Percentiles rank a stretch among this genome's conserved stretches.
Evolutionary conservation across 2,888 invertebrate genomes (phyloP).

Genomic region (Horisme vitalbata): DNA sequence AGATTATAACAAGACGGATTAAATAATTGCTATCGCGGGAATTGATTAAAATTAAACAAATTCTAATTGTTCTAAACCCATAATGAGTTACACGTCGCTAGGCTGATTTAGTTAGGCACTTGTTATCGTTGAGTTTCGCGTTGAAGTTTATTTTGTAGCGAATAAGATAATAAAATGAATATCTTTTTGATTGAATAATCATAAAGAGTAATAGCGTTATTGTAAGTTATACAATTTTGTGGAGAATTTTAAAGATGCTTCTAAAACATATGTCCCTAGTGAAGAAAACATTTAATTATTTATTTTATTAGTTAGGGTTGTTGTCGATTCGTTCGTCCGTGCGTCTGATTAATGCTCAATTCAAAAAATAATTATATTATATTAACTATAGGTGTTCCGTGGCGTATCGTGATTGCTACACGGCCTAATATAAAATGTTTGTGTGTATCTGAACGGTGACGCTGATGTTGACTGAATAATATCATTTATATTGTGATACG

Average conservation of each 20-base stretch:
- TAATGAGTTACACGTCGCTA: constrained; percentile 7
- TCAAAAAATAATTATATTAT: constrained; percentile 43
- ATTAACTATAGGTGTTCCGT: constrained; percentile 64
- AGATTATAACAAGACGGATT: constrained; percentile 36
- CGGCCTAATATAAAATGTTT: constrained; percentile 57
- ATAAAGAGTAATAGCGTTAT: constrained; percentile 58
- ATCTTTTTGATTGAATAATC: constrained; percentile 54
- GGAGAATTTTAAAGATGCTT: constrained; percentile 74
- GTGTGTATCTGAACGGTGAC: constrained; percentile 43
- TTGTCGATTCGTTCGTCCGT: constrained; percentile 77
- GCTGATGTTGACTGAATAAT: constrained; percentile 44
- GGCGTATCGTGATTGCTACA: constrained; percentile 61
- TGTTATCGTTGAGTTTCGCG: constrained; percentile 27
- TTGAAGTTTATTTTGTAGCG: constrained; percentile 53
- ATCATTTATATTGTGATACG: constrained; percentile 48
- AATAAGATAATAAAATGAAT: constrained; percentile 57
- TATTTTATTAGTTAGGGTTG: constrained; percentile 61
- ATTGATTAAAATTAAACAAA: constrained; percentile 60
- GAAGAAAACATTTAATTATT: constrained; percentile 48
- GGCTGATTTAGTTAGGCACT: constrained; percentile 7
- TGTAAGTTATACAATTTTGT: constrained; percentile 64
- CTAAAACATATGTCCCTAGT: constrained; percentile 68
- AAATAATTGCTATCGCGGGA: constrained; percentile 64
- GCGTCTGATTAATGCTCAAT: constrained; percentile 77
- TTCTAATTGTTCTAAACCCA: constrained; percentile 2